Base-by-base conservation (phyloP, 2,113 vertebrate genomes). In the Mohoua ochrocephala region DNA sequence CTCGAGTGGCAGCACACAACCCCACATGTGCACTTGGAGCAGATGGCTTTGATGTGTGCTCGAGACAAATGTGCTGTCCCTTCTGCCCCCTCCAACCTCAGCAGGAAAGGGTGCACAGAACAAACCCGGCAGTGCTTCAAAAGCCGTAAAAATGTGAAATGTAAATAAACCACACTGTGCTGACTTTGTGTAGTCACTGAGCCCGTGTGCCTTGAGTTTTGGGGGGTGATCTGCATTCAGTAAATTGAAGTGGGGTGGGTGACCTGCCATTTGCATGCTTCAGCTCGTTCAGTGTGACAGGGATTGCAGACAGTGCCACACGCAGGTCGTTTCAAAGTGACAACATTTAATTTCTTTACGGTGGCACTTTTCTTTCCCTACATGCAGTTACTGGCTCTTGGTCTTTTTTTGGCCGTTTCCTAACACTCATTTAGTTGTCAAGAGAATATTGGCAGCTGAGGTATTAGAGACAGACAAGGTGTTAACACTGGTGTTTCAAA, bases 211-310 rank as follows among this genome's bases (percentile, higher is more conserved):
- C 6, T 1, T 4, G 80, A 47, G 42, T 39, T 93, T 87, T 3
- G 3, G 33, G 23, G 28, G 13, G 1, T 2, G 71, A 39, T 44
- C 13, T 49, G 24, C 30, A 33, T 27, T 64, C 22, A 31, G 30
- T 0, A 2, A 21, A 13, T 21, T 23, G 63, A 27, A 15, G 23
- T 44, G 75, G 16, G 22, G 20, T 44, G 41, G 22, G n/a, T 45
- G 45, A 33, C 20, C 49, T 65, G 56, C 5, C 13, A 4, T 54
- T 42, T 57, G 9, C 10, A 1, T 10, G 24, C 35, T 27, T 54
- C 35, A 17, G 0, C 44, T 80, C 0, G 0, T 27, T n/a, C 45
- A 3, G 9, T 30, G 4, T 26, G 19, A 4, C 33, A 59, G 79
- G 28, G 17, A 15, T 23, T 44, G 49, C 59, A 50, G 70, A 4